These are phyloP conservation scores for Crotalus tigris DNA, from an alignment of 2,113 vertebrate species.

Conservation along the genomic window DNA sequence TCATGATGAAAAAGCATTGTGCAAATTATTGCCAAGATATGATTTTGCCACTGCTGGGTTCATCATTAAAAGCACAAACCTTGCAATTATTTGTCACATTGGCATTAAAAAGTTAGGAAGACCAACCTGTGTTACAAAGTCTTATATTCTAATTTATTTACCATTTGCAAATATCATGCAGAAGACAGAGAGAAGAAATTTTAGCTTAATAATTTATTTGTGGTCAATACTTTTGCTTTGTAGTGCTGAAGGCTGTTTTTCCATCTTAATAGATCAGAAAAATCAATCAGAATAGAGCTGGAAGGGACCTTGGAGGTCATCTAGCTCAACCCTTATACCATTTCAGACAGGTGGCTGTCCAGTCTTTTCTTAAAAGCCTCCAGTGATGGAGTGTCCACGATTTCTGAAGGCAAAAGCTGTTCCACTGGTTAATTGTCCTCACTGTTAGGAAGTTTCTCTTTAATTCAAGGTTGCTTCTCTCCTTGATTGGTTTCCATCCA, in stretches of 20 bases:
- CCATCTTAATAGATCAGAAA: neutral
- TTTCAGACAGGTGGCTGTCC: neutral
- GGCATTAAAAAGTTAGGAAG: neutral
- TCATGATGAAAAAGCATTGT: slow-evolving; percentile 1
- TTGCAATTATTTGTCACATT: neutral
- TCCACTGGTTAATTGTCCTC: neutral
- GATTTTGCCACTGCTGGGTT: neutral
- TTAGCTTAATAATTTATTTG: neutral
- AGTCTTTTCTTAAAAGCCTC: neutral
- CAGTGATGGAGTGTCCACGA: neutral
- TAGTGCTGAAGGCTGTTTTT: neutral
- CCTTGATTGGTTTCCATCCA: neutral
- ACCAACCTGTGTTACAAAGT: neutral
- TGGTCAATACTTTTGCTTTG: neutral
- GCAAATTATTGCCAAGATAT: slow-evolving; percentile 1
- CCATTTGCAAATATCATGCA: slow-evolving; percentile 1
- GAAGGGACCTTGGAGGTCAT: neutral
- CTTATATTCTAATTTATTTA: neutral
- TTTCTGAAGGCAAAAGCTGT: neutral
- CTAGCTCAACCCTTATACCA: neutral
- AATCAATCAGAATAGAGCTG: neutral
- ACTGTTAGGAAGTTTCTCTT: neutral
- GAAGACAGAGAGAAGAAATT: neutral
- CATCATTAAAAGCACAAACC: neutral
- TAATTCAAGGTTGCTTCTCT: neutral